Percentiles rank a stretch among this genome's conserved stretches.
phyloP scores from a whole-genome alignment of 2,113 vertebrate species.

The Syngnathus scovelli region DNA sequence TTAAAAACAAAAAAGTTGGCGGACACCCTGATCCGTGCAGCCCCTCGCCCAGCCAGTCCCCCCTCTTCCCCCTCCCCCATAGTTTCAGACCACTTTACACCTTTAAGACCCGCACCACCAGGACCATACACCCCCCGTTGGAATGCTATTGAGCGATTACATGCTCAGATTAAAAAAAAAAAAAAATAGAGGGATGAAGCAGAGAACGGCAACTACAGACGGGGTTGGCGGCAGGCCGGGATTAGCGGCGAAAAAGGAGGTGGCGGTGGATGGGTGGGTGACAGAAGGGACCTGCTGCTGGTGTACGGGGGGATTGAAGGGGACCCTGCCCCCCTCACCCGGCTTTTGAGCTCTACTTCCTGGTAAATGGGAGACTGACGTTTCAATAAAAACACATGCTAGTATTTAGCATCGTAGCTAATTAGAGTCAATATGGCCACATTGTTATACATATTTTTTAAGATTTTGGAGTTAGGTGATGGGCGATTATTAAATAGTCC shows the following conservation, averaged over 20 bases:
- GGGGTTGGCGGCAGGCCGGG: constrained; percentile 23
- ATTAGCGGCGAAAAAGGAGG: constrained; percentile 51
- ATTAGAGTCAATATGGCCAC: not conserved
- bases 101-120: constrained; percentile 24
- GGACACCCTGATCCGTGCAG: too few relatives aligned
- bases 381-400: not conserved
- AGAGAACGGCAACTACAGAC: constrained; percentile 38
- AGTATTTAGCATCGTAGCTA: not conserved
- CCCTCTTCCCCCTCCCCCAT: constrained; percentile 3
- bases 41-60: not conserved
- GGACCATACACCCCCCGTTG: constrained; percentile 26
- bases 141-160: constrained; percentile 48
- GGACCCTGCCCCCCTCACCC: constrained; percentile 19
- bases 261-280: constrained; percentile 39
- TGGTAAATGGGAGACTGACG: constrained; percentile 2
- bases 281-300: constrained; percentile 55
- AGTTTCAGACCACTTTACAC: constrained; percentile 24
- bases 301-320: constrained; percentile 5
- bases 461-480: not conserved
- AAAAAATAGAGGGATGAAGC: constrained; percentile 12
- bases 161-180: constrained; percentile 35
- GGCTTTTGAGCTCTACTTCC: constrained; percentile 24
- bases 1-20: not conserved
- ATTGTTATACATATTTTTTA: not conserved
- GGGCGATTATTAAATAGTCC: constrained; percentile 40